Evolutionary conservation across 2,113 vertebrate species (phyloP), one percentile per base, ranked within the genome.

Genomic region (Chamaea fasciata): DNA sequence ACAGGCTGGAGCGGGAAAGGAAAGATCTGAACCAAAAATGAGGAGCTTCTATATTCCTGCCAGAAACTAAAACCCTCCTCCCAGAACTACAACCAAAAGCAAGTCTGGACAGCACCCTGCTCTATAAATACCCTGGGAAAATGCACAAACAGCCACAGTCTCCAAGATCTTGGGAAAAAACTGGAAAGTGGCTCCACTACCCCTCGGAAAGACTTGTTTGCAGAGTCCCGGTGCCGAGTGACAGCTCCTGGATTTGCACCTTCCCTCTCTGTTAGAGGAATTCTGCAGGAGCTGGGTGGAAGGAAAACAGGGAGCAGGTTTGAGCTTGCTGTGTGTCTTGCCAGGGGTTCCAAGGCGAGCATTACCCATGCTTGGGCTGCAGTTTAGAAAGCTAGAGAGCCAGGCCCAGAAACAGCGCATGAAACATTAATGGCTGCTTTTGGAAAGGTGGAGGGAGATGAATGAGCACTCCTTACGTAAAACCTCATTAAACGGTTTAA

Each of bases 51-150:
- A 2, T 52, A 14, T 77, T 90, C 59, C 80, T 90, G 89, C 64
- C 68, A 86, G 83, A 37, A 90, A 59, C 35, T 35, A 69, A 86
- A 89, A 50, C 42, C 52, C 76, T 49, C 81, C 69, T 76, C 33
- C 55, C 31, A 39, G 79, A 68, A 87, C 37, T 41, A 59, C 44
- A 76, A 80, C 65, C 68, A 19, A 67, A 74, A 67, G 35, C 68
- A 81, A 77, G 95, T 86, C 92, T 65, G 62, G 79, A 86, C 92
- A 80, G 89, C 0, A 1, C 64, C 47, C 67, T 15, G 50, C 73
- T 92, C 69, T 93, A 68, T 81, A 94, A 95, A 92, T 90, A 94
- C 41, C 44, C 27, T 11, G 60, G 44, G 50, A 70, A 90, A 83
- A 74, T 6, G 30, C 64, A 33, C 76, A 63, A 88, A 80, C 13